Percentiles rank a stretch among this genome's conserved stretches.
Conservation (phyloP, 2,888 invertebrate species). For the Neoitamus cyanurus region DNA sequence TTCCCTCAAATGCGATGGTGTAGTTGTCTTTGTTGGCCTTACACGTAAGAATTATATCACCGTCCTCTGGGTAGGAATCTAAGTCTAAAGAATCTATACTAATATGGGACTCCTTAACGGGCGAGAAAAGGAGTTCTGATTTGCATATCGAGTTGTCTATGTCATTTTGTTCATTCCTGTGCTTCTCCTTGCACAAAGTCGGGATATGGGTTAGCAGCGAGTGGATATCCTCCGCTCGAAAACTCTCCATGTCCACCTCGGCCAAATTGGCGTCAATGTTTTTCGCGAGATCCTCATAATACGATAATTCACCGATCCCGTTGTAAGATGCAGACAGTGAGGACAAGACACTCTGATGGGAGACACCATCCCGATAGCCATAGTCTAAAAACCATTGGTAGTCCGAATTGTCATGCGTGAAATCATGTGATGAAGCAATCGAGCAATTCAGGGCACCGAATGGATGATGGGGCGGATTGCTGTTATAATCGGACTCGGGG, state of each 20-base stretch:
- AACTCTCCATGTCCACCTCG: conserved; percentile 95
- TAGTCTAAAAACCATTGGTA: conserved; percentile 93
- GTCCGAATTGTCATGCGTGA: conserved; percentile 87
- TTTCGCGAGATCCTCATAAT: conserved; percentile 87
- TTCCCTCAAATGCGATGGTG: conserved; percentile 94
- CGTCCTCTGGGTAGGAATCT: conserved; percentile 79
- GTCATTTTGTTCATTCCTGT: conserved; percentile 69
- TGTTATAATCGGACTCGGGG: conserved; percentile 65
- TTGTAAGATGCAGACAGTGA: conserved; percentile 85
- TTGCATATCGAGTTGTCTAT: conserved; percentile 91
- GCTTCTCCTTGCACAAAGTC: conserved; percentile 74
- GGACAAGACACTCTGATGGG: conserved; percentile 84
- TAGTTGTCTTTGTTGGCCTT: conserved; percentile 94
- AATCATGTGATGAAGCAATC: conserved; percentile 70
- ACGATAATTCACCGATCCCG: conserved; percentile 74
- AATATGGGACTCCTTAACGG: conserved; percentile 83
- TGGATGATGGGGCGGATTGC: conserved; percentile 63
- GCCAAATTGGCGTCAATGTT: conserved; percentile 93
- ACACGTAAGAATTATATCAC: conserved; percentile 89
- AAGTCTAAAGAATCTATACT: conserved; percentile 93
- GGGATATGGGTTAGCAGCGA: conserved; percentile 83
- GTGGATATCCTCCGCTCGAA: conserved; percentile 90
- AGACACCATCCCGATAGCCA: conserved; percentile 83
- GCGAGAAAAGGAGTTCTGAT: conserved; percentile 90
- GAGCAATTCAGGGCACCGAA: conserved; percentile 61